Evolutionary conservation across 2,113 vertebrate species (phyloP).

Genomic region (Syngnathus scovelli): DNA sequence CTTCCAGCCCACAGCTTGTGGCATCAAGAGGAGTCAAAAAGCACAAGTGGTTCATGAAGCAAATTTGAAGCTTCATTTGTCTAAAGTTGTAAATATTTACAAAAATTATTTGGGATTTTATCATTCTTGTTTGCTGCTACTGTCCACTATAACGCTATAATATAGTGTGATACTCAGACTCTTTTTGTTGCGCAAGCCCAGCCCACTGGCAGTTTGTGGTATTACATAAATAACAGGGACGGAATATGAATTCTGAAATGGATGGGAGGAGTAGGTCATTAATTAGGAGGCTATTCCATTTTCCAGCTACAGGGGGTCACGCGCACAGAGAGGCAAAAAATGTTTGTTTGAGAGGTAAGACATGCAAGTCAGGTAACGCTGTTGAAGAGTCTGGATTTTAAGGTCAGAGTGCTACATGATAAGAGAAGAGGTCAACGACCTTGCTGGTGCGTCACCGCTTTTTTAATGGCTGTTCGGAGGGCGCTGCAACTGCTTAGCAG

Average conservation of each 20-base stretch:
- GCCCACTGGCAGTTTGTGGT: slow-evolving; percentile 29
- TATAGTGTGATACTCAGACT: not conserved
- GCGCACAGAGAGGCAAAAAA: slow-evolving; percentile 14
- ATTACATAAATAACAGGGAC: slow-evolving; percentile 10
- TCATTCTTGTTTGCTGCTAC: not conserved
- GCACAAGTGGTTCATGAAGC: no score
- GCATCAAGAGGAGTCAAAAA: no score
- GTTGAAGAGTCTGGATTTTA: slow-evolving; percentile 42
- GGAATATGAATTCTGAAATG: slow-evolving; percentile 18
- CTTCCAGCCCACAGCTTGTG: no score
- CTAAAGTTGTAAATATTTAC: no score
- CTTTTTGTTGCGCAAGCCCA: slow-evolving; percentile 49
- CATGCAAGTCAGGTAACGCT: slow-evolving; percentile 47
- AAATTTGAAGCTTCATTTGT: no score
- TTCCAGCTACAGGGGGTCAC: slow-evolving; percentile 12
- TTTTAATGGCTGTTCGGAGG: slow-evolving; percentile 63
- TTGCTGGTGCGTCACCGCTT: slow-evolving; percentile 39
- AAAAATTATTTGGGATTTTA: no score
- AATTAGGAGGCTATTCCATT: slow-evolving; percentile 8
- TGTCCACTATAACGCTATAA: not conserved
- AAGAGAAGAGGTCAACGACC: slow-evolving; percentile 58
- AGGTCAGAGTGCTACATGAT: slow-evolving; percentile 58
- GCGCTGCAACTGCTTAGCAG: slow-evolving; percentile 57
- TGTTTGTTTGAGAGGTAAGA: slow-evolving; percentile 40
- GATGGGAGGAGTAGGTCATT: slow-evolving; percentile 21